Evolutionary conservation across 35 echinoderm and acorn worm species (phyloP).

Genomic region (Apostichopus japonicus): DNA sequence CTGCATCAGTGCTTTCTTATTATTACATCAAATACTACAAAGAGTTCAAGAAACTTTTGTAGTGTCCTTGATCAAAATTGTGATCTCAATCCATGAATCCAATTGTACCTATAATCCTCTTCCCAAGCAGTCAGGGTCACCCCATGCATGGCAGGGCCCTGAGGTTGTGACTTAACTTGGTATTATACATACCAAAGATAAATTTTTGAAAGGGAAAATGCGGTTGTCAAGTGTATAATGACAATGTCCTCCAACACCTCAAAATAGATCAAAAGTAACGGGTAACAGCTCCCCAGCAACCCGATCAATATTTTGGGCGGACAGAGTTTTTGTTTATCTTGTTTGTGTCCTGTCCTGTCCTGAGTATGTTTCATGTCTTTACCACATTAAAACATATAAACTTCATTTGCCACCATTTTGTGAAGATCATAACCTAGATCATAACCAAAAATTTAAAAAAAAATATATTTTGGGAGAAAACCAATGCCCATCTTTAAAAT

Average conservation of each 20-base stretch:
- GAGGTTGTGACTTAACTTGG: too few species aligned
- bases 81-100: too few species aligned
- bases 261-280: neutral
- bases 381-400: neutral
- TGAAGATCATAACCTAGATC: neutral
- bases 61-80: too few species aligned
- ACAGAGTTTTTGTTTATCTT: neutral
- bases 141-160: too few species aligned
- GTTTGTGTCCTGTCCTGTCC: neutral
- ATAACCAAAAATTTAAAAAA: neutral
- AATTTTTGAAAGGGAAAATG: neutral
- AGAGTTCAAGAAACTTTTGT: too few species aligned
- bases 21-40: too few species aligned
- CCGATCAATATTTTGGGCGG: slow-evolving; percentile 25
- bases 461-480: neutral
- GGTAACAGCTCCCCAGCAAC: neutral
- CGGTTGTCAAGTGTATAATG: neutral
- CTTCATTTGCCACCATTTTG: neutral
- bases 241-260: neutral
- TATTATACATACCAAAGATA: neutral
- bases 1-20: too few species aligned
- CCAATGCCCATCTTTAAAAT: neutral
- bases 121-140: too few species aligned
- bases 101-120: too few species aligned
- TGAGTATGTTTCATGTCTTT: neutral